Percentiles rank a stretch among this genome's conserved stretches.
phyloP scores from a whole-genome alignment of 1,140 invertebrate species.

The Sycophila sp. region DNA sequence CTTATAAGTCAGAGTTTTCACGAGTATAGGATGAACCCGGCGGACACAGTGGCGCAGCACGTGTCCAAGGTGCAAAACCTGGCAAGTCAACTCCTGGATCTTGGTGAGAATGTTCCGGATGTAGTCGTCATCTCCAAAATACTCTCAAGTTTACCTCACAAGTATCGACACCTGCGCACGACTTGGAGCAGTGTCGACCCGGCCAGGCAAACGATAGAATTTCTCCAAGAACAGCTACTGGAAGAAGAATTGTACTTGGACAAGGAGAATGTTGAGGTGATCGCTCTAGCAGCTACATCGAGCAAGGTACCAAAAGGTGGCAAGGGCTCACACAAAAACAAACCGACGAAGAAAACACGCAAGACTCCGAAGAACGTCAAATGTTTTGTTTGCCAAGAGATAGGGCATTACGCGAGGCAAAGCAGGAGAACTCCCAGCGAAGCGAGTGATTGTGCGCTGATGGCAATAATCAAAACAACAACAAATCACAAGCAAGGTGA shows the following conservation, averaged over 20 bases:
- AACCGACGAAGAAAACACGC: background rate
- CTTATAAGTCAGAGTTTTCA: conserved; percentile 32
- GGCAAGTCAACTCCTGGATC: conserved; percentile 28
- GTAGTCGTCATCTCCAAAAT: conserved; percentile 35
- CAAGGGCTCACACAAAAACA: background rate
- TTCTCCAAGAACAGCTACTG: conserved; percentile 24
- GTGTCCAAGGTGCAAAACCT: conserved; percentile 37
- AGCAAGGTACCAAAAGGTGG: background rate
- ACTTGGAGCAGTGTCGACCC: conserved; percentile 12
- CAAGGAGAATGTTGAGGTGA: background rate
- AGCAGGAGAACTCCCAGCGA: too few species aligned
- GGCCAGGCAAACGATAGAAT: conserved; percentile 11
- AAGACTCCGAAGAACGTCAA: background rate
- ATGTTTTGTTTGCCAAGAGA: background rate
- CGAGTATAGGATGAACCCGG: conserved; percentile 13
- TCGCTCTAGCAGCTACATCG: conserved; percentile 18
- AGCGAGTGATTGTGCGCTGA: background rate
- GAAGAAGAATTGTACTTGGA: conserved; percentile 15
- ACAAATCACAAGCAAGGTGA: too few species aligned
- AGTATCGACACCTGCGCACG: conserved; percentile 25
- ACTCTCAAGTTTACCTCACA: conserved; percentile 31
- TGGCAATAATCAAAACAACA: too few species aligned
- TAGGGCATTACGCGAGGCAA: too few species aligned
- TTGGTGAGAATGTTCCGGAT: conserved; percentile 32
- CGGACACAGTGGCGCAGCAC: conserved; percentile 26